Conservation (phyloP, 2,113 vertebrate species). For the Poicephalus gulielmi region DNA sequence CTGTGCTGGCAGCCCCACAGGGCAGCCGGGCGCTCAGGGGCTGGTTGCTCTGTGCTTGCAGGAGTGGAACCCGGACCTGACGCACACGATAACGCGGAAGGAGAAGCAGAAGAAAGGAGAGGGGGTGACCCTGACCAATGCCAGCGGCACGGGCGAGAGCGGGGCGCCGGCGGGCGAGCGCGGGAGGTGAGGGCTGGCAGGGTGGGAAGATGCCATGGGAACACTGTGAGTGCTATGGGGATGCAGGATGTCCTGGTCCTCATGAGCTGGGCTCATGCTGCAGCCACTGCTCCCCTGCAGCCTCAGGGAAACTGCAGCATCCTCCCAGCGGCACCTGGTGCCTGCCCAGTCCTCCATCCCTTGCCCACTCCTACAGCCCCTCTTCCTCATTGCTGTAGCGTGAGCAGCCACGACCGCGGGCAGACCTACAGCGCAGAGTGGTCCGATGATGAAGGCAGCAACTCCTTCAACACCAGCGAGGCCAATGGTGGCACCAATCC, state of each 20-base stretch:
- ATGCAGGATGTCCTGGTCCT: rapidly evolving
- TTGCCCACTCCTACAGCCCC: neutral
- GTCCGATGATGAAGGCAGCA: conserved; percentile 94
- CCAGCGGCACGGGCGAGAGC: conserved; percentile 81
- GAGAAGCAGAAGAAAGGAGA: conserved; percentile 94
- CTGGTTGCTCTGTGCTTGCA: conserved; percentile 30
- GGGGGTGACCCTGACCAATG: conserved; percentile 80
- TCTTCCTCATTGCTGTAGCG: conserved; percentile 64
- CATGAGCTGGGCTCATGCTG: neutral
- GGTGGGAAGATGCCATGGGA: rapidly evolving
- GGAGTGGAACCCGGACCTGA: conserved; percentile 95
- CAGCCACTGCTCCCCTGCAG: neutral
- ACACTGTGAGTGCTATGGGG: neutral
- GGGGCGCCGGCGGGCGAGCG: conserved; percentile 88
- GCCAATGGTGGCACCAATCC: conserved; percentile 91
- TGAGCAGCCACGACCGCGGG: conserved; percentile 94
- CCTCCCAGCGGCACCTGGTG: rapidly evolving
- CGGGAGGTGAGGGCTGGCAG: conserved; percentile 78
- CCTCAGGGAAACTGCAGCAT: neutral
- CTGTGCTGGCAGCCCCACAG: rapidly evolving
- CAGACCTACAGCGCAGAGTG: conserved; percentile 91
- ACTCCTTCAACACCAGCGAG: conserved; percentile 84
- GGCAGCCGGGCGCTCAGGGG: rapidly evolving
- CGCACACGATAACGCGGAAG: conserved; percentile 86
- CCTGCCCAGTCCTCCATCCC: neutral